These are phyloP conservation scores for Metacarcinus magister DNA, from an alignment of 2,888 invertebrate species.

Conservation along the genomic window DNA sequence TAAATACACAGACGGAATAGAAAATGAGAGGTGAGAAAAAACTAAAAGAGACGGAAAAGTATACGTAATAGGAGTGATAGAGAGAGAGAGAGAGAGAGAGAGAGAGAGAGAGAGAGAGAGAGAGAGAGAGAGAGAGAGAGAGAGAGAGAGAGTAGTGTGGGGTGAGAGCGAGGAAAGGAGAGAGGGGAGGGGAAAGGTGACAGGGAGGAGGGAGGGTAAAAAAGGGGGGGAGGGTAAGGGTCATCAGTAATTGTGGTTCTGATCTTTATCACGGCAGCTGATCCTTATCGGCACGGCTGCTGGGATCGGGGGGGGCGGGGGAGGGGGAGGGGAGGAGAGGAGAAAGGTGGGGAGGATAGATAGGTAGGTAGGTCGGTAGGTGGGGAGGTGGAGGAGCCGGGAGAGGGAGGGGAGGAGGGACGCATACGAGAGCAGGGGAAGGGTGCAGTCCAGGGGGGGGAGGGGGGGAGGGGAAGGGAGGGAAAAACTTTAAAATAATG, in stretches of 20 bases:
- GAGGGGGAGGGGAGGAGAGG: not conserved
- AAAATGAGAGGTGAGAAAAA: not conserved
- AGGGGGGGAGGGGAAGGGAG: not conserved
- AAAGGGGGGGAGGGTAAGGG: conserved; percentile 42
- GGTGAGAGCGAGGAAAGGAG: not conserved
- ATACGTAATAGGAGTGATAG: not conserved
- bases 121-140: conserved; percentile 1
- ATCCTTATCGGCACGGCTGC: conserved; percentile 41
- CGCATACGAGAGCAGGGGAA: not conserved
- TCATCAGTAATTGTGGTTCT: conserved; percentile 34
- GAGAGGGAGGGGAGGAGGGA: not conserved
- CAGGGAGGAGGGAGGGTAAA: not conserved
- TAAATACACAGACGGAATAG: not conserved
- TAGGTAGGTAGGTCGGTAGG: no score
- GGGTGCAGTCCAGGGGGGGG: not conserved
- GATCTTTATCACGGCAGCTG: conserved; percentile 41
- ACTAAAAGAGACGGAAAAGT: not conserved
- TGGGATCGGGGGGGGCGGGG: not conserved
- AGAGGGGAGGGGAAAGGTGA: not conserved
- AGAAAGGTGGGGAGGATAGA: not conserved
- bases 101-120: not conserved
- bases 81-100: not conserved
- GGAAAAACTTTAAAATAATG: not conserved
- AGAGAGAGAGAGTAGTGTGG: not conserved
- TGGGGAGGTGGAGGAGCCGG: not conserved